Evolutionary conservation across 2,797 vertebrate genomes (phyloP), one percentile per base, ranked within the genome.

Genomic region (Masticophis lateralis): DNA sequence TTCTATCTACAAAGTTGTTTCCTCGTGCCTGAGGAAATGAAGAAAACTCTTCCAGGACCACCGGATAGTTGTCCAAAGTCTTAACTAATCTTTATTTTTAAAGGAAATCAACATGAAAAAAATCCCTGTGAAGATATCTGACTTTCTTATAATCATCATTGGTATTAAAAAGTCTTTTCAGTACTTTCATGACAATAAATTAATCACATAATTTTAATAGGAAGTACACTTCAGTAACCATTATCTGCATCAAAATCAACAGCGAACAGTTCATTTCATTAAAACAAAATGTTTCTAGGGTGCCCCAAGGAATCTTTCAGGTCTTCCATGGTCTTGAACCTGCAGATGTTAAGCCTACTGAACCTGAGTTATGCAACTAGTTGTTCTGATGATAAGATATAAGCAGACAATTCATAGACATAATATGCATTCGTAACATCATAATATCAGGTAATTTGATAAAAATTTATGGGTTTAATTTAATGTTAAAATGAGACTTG

Each of bases 281-380:
- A 55, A 37, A 86, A 28, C 57, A 59, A 91, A 1, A 53, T 89
- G 89, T 92, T 94, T 89, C 32, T 47, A 89, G 92, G 69, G 60
- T 90, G 59, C 43, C 6, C 60, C 87, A 86, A 20, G 83, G 32
- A 89, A 88, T 87, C 86, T 90, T 88, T 12, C 51, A 63, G 18
- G n/a, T 88, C 20, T 92, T 83, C 63, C 56, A 47, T 63, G 89
- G n/a, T 20, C 28, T 37, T 91, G 83, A 88, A 88, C 89, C 37
- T 32, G 27, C 18, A 88, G 53, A 57, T 47, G 22, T 92, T 86
- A 88, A n/a, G 6, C 53, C 1, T 27, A 90, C 16, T 69, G 9
- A 11, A 6, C 47, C 90, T 92, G 22, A 86, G 47, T 89, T 11
- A 10, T 12, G 9, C 47, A 53, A 91, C n/a, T 53, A 28, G 61